Base-by-base conservation (phyloP, 1,140 invertebrate genomes). In the Fopius arisanus region DNA sequence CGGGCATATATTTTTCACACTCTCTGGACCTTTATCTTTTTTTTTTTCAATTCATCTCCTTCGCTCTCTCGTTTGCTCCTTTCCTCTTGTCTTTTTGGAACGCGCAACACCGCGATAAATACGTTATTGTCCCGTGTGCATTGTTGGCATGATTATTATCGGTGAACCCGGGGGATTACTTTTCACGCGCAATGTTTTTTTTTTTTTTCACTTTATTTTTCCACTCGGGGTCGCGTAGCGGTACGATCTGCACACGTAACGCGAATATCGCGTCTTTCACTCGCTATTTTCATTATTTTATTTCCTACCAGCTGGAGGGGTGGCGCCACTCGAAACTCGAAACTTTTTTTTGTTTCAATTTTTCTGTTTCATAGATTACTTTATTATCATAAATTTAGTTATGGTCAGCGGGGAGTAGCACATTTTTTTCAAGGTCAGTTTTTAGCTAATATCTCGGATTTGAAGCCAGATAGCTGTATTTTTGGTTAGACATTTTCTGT, bases 61-160 rank as follows among this genome's bases (percentile, higher is more conserved):
- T 65, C 26, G 31, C 9, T 14, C 5, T 33, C 43, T 5, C 43
- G 26, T 29, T 54, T 29, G 23, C 26, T 29, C 26, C 26, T 12
- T 29, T 31, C 12, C 26, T 59, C 12, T 63, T 14, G 28, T 63
- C 23, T 16, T 28, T 62, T 31, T 65, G 9, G 29, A 16, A n/a
- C 26, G 29, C 62, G 14, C 29, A 65, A 33, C 62, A 65, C 62
- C 62, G 10, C 62, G 62, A 65, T 65, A 65, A 65, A 65, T 65
- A 65, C 62, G 29, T 65, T 65, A 65, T 65, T 65, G 62, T 65
- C 62, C 62, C 2, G 62, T 31, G 62, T 65, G 62, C 29, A 65
- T 65, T 65, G 62, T 65, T 65, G 62, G 62, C 29, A 65, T 65
- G 62, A 65, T 65, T 65, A 65, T 65, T 65, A 65, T 65, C 62